Evolutionary conservation across 2,113 vertebrate genomes (phyloP), one percentile per base, ranked within the genome.

Genomic region (Ceuthmochares aereus): DNA sequence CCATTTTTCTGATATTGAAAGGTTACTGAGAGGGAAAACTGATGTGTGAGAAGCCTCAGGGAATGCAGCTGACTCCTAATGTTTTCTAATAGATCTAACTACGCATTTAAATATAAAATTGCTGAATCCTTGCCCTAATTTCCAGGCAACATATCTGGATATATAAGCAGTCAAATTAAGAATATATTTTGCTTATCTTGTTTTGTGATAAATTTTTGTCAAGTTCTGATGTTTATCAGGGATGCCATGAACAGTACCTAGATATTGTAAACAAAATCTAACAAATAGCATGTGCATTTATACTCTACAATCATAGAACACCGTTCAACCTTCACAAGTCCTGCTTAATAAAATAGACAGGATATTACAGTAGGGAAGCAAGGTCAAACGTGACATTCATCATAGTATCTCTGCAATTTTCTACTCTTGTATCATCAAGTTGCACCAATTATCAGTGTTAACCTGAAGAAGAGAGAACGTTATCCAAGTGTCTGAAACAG

Each of bases 1-100:
- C 36, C 36, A 82, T 97, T 91, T 97, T 79, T 96, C 76, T 94
- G 81, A 95, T 92, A 97, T 97, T 95, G 89, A 98, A 98, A 98
- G 95, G 94, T 97, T 98, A 97, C 80, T 85, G 86, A 90, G 92
- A 54, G 83, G 43, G 66, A 97, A 97, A 94, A 89, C 32, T 19
- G 81, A 75, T 72, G 66, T 5, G 23, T 54, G 62, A 95, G 66
- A 93, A 93, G 77, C 90, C 93, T 85, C 2, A 1, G 84, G 89
- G 86, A 96, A 93, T 56, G 54, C 55, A 82, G 36, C n/a, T 83
- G 68, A 96, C 70, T 78, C 49, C 21, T 83, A 29, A 55, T 87
- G 62, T 90, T 92, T 94, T 75, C 62, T 90, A 95, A 91, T 40
- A 78, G 47, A 92, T 52, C 34, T 82, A 54, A 63, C 73, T 88